Evolutionary conservation across 2,113 vertebrate genomes (phyloP).

Genomic region (Aix galericulata): DNA sequence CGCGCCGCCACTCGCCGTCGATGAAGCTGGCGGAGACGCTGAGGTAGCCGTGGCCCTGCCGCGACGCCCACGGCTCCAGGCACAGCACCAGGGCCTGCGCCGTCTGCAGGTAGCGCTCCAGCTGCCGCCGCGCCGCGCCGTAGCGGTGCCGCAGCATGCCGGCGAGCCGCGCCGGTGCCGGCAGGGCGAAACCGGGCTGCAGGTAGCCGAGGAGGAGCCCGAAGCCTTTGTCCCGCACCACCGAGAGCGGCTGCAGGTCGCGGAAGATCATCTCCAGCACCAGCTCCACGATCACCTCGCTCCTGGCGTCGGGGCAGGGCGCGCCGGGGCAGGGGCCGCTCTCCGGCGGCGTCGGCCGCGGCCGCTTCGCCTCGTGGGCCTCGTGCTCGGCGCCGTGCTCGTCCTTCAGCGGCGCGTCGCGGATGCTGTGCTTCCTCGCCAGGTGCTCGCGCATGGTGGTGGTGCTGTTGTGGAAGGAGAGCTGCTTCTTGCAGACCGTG

Average conservation of each 20-base stretch:
- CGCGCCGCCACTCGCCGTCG: conserved; percentile 70
- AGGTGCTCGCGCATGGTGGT: conserved; percentile 77
- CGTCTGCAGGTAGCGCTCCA: conserved; percentile 58
- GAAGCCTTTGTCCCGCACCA: conserved; percentile 74
- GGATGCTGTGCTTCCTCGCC: conserved; percentile 70
- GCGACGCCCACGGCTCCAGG: conserved; percentile 60
- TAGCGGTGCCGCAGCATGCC: conserved; percentile 68
- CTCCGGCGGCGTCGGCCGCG: background rate
- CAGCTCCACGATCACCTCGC: conserved; percentile 54
- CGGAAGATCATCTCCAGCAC: conserved; percentile 74
- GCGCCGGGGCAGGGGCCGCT: background rate
- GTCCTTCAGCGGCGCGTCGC: conserved; percentile 63
- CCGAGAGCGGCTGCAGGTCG: conserved; percentile 72
- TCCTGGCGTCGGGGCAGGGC: background rate
- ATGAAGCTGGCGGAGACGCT: conserved; percentile 63
- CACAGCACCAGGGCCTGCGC: conserved; percentile 59
- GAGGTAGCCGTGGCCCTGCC: conserved; percentile 45
- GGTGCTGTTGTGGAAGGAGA: conserved; percentile 78
- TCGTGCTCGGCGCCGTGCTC: conserved; percentile 49
- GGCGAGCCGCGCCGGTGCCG: conserved; percentile 52
- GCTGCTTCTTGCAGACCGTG: conserved; percentile 75
- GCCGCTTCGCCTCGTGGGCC: background rate
- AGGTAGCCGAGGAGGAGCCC: conserved; percentile 70
- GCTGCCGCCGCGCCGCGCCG: conserved; percentile 49
- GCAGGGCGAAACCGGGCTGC: conserved; percentile 60